A percentile compares a stretch with the other conserved stretches of the same genome.
Conservation (phyloP, 2,113 vertebrate species). For the Dipodomys spectabilis region DNA sequence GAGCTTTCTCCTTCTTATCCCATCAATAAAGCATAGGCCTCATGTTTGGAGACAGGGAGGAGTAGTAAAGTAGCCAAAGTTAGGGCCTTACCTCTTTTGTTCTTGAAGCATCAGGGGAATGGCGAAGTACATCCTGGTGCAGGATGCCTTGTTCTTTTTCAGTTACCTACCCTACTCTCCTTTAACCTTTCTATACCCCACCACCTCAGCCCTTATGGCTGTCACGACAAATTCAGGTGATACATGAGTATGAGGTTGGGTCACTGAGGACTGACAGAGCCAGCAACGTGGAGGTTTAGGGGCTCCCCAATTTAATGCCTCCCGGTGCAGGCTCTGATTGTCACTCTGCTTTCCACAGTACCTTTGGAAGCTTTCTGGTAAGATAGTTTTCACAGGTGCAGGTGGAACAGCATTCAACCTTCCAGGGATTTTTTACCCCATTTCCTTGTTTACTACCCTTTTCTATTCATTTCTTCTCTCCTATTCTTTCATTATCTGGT, state of each 20-base stretch:
- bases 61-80: constrained; percentile 75
- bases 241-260: constrained; percentile 66
- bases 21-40: constrained; percentile 57
- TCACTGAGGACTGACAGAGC: constrained; percentile 64
- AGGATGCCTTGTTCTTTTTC: constrained; percentile 71
- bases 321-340: constrained; percentile 68
- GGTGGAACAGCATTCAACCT: constrained; percentile 26
- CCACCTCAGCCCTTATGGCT: constrained; percentile 53
- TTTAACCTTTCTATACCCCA: constrained; percentile 15
- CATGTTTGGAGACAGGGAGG: constrained; percentile 49
- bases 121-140: constrained; percentile 63
- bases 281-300: constrained; percentile 22
- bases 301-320: constrained; percentile 65
- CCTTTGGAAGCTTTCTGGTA: constrained; percentile 69
- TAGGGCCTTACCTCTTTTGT: constrained; percentile 62
- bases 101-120: constrained; percentile 62
- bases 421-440: constrained; percentile 55
- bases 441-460: background rate
- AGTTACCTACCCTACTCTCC: constrained; percentile 34
- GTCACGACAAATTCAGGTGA: constrained; percentile 71
- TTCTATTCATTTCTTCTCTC: background rate
- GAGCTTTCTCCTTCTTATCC: constrained; percentile 65
- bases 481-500: background rate
- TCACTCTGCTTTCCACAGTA: constrained; percentile 69
- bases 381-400: constrained; percentile 58